phyloP scores from a whole-genome alignment of 2,113 vertebrate species.

The Nerophis lumbriciformis region DNA sequence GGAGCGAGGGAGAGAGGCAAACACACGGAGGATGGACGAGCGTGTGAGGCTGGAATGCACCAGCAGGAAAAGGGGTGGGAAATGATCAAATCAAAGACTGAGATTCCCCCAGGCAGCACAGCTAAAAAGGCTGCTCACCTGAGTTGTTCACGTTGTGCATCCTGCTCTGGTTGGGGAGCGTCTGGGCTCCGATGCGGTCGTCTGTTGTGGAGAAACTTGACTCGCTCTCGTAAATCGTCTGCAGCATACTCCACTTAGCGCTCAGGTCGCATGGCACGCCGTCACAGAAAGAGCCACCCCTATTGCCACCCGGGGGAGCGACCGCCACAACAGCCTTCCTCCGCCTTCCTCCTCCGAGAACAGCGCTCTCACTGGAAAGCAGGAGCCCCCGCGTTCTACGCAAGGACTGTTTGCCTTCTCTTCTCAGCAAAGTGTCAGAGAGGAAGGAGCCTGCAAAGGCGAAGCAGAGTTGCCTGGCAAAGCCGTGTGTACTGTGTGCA shows the following conservation, averaged over 20 bases:
- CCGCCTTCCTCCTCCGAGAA: constrained; percentile 72
- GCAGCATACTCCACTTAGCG: constrained; percentile 94
- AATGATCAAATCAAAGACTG: background rate
- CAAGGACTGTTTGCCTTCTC: constrained; percentile 28
- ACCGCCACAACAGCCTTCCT: constrained; percentile 53
- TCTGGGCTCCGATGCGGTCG: constrained; percentile 84
- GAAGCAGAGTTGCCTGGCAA: constrained; percentile 54
- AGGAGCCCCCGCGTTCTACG: constrained; percentile 38
- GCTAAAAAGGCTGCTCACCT: constrained; percentile 77
- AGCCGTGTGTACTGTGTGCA: constrained; percentile 50
- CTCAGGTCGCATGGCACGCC: constrained; percentile 82
- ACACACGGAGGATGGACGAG: constrained; percentile 12
- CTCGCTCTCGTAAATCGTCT: constrained; percentile 99
- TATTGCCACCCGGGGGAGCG: constrained; percentile 62
- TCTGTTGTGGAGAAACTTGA: constrained; percentile 93
- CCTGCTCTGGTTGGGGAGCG: constrained; percentile 81
- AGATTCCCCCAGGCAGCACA: constrained; percentile 29
- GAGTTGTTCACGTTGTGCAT: constrained; percentile 97
- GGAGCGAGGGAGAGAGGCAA: constrained; percentile 18
- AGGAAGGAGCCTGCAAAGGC: constrained; percentile 32
- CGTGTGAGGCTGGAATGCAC: constrained; percentile 32
- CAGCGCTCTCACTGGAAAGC: constrained; percentile 36
- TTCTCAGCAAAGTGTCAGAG: constrained; percentile 34
- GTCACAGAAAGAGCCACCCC: constrained; percentile 74
- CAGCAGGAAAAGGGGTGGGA: constrained; percentile 4